Base-by-base conservation (phyloP, 2,113 vertebrate genomes). In the Eleginops maclovinus region DNA sequence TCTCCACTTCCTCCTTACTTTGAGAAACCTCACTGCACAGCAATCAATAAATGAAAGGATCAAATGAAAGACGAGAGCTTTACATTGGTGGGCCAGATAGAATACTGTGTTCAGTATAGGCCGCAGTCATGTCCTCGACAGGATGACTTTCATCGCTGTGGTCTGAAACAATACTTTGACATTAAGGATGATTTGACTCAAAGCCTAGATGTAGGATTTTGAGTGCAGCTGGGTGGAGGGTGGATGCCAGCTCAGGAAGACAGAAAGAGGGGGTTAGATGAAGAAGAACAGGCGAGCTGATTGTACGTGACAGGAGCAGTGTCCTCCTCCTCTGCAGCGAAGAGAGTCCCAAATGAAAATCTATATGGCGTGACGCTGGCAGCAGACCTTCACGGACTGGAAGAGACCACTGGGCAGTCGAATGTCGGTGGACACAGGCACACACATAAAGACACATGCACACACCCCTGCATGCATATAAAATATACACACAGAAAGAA, bases 321-420 rank as follows among this genome's bases (percentile, higher is more conserved):
- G 79, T 88, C 87, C 72, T 91, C 87, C 81, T 77, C 87, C 81
- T 74, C 89, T 88, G 89, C 89, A 86, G 87, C 75, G 84, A 81
- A 63, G 46, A 90, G 86, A 83, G 90, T 79, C 90, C 87, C 87
- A 93, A 95, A 96, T 94, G 91, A 95, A 95, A 95, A 95, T 94
- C 92, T 93, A 94, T 93, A 93, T 72, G 54, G 46, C 65, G 3
- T 59, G 53, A 47, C 40, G 9, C 44, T 10, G 65, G 63, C 76
- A 62, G 61, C 70, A 84, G 83, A 87, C 74, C 83, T 83, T 72
- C 68, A 65, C 16, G 21, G 75, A 43, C 60, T 26, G 8, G 43
- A 77, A 50, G 71, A 77, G 41, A 65, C 68, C 56, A 47, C 59
- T 36, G 53, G 74, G 64, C 79, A 64, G 54, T 74, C 44, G 79